Percentiles rank a stretch among this genome's conserved stretches.
Evolutionary conservation across 2,888 invertebrate genomes (phyloP).

Genomic region (Trisateles emortualis): DNA sequence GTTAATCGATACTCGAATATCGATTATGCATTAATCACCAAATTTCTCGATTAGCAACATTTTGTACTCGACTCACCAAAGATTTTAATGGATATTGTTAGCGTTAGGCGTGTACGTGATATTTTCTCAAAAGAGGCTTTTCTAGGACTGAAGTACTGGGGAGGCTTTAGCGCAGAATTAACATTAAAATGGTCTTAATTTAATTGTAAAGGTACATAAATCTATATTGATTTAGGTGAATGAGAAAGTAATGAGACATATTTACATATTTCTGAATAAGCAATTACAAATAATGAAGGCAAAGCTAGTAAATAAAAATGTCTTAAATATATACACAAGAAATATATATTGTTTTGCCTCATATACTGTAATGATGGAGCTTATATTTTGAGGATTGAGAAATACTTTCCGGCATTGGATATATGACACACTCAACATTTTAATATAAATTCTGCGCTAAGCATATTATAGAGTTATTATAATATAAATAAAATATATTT

Average conservation of each 20-base stretch:
- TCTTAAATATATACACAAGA: too few species aligned
- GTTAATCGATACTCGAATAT: conserved; percentile 11
- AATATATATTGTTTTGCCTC: too few species aligned
- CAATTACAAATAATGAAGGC: too few species aligned
- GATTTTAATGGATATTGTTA: conserved; percentile 43
- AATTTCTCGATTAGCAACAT: conserved; percentile 28
- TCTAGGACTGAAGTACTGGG: conserved; percentile 38
- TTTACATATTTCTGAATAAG: too few species aligned
- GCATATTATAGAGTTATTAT: conserved; percentile 26
- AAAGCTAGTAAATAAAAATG: too few species aligned
- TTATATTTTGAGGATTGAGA: too few species aligned
- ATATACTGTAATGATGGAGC: too few species aligned
- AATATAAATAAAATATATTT: conserved; percentile 28
- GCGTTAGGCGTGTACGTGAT: conserved; percentile 43
- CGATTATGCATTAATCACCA: conserved; percentile 10
- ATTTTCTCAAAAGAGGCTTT: conserved; percentile 47
- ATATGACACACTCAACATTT: background rate
- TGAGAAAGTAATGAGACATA: too few species aligned
- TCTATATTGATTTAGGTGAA: too few species aligned
- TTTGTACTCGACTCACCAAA: conserved; percentile 47
- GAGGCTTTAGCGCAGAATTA: conserved; percentile 13
- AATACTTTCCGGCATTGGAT: background rate
- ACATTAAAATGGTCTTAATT: background rate
- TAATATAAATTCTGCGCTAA: conserved; percentile 25
- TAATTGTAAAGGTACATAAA: too few species aligned